phyloP scores from a whole-genome alignment of 2,888 invertebrate species.

The Dryomyza anilis region DNA sequence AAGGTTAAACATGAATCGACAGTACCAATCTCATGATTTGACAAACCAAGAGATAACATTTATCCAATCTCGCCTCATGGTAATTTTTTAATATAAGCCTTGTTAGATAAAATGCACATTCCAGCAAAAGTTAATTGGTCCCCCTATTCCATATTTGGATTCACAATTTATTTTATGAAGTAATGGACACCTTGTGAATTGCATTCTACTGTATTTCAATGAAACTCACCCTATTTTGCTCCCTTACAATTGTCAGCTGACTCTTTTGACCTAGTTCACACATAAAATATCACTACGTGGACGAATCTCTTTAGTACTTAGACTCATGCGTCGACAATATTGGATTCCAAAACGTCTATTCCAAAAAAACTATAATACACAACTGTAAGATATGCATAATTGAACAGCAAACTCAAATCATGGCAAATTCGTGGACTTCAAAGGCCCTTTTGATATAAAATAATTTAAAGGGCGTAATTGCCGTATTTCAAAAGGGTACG shows the following conservation, averaged over 20 bases:
- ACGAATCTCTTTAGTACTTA: no score
- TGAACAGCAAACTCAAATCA: not conserved
- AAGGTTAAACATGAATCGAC: no score
- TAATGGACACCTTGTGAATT: not conserved
- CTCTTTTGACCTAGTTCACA: not conserved
- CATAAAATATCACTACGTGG: not conserved
- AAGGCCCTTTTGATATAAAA: conserved; percentile 7
- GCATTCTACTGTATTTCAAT: not conserved
- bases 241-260: not conserved
- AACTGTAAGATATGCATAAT: no score
- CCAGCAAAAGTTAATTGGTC: not conserved
- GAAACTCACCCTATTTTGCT: no score
- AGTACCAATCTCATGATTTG: not conserved
- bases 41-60: no score
- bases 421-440: not conserved
- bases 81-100: no score
- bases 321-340: no score
- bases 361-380: no score
- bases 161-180: not conserved
- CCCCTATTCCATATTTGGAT: not conserved
- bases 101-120: not conserved
- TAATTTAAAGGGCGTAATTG: conserved; percentile 1
- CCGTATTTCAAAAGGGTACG: conserved; percentile 15
- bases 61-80: no score
- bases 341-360: no score